Percentiles rank a stretch among this genome's conserved stretches.
phyloP scores from a whole-genome alignment of 2,113 vertebrate genomes.

The Oplegnathus fasciatus region DNA sequence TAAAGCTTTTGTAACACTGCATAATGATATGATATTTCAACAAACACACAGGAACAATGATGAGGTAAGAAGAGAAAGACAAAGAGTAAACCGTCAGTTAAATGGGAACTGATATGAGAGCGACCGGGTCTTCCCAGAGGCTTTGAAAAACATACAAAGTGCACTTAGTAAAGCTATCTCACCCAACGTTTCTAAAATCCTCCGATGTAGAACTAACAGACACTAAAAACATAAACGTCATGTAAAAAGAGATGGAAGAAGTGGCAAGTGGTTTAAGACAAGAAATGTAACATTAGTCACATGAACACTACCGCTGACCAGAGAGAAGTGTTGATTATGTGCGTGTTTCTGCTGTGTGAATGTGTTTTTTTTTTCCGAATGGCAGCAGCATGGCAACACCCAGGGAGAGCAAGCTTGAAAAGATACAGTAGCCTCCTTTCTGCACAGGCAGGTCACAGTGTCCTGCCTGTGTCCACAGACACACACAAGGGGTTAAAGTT shows the following conservation, averaged over 20 bases:
- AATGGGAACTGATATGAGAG: slow-evolving; percentile 69
- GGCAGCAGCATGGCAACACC: slow-evolving; percentile 81
- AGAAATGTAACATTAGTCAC: slow-evolving; percentile 39
- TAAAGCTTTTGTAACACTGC: slow-evolving; percentile 85
- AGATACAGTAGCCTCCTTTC: slow-evolving; percentile 78
- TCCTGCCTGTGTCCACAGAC: slow-evolving; percentile 71
- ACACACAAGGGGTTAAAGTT: slow-evolving; percentile 68
- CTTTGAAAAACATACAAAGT: slow-evolving; percentile 83
- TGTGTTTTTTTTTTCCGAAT: slow-evolving; percentile 17
- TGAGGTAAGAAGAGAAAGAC: slow-evolving; percentile 72
- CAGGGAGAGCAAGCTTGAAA: slow-evolving; percentile 74
- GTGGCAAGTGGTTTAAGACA: slow-evolving; percentile 65
- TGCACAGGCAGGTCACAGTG: slow-evolving; percentile 69
- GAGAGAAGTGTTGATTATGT: slow-evolving; percentile 36
- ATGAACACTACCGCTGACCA: slow-evolving; percentile 39
- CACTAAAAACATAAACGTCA: slow-evolving; percentile 40
- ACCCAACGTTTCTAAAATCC: slow-evolving; percentile 69
- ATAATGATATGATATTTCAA: slow-evolving; percentile 72
- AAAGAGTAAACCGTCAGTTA: slow-evolving; percentile 61
- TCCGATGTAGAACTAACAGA: slow-evolving; percentile 50
- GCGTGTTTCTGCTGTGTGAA: slow-evolving; percentile 50
- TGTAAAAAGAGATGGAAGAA: slow-evolving; percentile 27
- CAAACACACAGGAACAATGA: slow-evolving; percentile 58
- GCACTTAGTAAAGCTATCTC: slow-evolving; percentile 86
- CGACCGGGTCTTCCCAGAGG: slow-evolving; percentile 56